phyloP scores from a whole-genome alignment of 2,888 invertebrate species.

The Torymus auratus region DNA sequence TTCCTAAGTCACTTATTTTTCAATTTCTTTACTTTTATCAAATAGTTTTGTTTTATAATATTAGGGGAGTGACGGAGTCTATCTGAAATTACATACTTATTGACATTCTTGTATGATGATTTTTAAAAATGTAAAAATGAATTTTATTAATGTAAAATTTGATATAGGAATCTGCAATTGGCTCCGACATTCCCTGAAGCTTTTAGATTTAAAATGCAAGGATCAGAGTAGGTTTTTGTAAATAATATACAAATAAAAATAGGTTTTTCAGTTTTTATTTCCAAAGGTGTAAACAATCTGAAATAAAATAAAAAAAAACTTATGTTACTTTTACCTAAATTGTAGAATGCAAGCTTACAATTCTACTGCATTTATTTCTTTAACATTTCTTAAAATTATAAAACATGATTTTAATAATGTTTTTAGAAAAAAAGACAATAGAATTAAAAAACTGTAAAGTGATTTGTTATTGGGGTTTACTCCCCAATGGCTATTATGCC shows the following conservation, averaged over 20 bases:
- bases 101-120: no score
- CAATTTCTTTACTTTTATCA: no score
- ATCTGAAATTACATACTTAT: no score
- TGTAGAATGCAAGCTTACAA: not conserved
- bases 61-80: no score
- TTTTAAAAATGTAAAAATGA: no score
- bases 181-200: no score
- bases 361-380: not conserved
- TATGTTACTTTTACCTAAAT: not conserved
- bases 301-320: conserved; percentile 59
- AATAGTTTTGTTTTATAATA: no score
- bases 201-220: not conserved
- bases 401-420: not conserved
- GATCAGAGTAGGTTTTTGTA: conserved; percentile 43
- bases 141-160: no score
- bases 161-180: no score
- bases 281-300: conserved; percentile 62
- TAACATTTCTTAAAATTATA: not conserved
- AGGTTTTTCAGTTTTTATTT: conserved; percentile 55
- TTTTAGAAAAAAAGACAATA: conserved; percentile 7
- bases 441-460: conserved; percentile 30
- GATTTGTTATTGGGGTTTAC: conserved; percentile 78
- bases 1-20: no score
- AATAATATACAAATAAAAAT: not conserved
- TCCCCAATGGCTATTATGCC: conserved; percentile 76